These are phyloP conservation scores for Gymnothorax reevesii DNA, from an alignment of 2,797 vertebrate species.

Conservation along the genomic window DNA sequence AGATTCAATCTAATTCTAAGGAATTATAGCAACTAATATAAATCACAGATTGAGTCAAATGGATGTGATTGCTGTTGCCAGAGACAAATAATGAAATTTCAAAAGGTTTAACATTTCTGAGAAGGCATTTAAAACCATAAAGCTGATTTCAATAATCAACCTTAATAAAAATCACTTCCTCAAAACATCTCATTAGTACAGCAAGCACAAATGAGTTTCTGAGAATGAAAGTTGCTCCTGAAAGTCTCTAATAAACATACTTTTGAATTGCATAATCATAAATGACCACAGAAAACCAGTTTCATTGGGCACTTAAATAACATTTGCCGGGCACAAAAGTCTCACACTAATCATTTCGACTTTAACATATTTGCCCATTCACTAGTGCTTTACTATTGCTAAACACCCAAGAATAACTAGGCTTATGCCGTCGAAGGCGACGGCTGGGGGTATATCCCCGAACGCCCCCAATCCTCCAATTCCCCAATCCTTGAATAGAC, in stretches of 20 bases:
- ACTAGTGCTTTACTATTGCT: not conserved
- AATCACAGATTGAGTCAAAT: not conserved
- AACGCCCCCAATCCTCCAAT: too few relatives aligned
- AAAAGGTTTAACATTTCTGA: not conserved
- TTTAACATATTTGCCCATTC: not conserved
- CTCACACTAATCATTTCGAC: not conserved
- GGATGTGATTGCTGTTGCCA: not conserved
- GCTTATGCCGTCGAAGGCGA: too few relatives aligned
- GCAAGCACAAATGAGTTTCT: not conserved
- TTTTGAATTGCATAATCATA: not conserved
- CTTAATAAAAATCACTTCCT: not conserved
- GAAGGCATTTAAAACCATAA: not conserved
- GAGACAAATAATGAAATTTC: not conserved
- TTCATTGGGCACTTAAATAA: not conserved
- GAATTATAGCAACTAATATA: not conserved
- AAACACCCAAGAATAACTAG: too few relatives aligned
- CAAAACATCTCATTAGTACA: not conserved
- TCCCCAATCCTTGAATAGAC: too few relatives aligned
- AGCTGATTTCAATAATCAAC: not conserved
- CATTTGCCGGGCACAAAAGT: not conserved
- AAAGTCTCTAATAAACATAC: not conserved
- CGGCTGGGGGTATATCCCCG: too few relatives aligned
- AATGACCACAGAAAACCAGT: not conserved
- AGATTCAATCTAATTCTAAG: not conserved
- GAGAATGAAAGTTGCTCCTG: not conserved